These are phyloP conservation scores for Myotis daubentonii DNA, from an alignment of 2,797 vertebrate species.

Conservation along the genomic window DNA sequence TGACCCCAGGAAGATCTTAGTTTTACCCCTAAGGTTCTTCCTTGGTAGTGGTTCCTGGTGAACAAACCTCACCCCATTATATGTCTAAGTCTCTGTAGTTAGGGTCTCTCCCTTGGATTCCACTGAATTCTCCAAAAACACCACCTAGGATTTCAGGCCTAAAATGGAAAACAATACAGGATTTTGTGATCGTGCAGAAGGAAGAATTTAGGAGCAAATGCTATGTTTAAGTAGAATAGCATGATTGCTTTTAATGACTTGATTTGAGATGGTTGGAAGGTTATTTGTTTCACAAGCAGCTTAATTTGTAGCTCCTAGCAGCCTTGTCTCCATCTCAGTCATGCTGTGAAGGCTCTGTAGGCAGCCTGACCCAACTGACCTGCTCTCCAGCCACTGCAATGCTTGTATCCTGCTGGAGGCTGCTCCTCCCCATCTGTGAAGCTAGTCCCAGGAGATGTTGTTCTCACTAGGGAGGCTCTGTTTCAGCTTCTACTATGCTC, in stretches of 20 bases:
- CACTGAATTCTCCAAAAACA: neutral
- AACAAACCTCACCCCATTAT: fast-evolving
- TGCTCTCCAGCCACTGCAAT: neutral
- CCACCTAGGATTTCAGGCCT: neutral
- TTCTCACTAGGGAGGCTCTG: neutral
- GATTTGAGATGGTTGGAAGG: neutral
- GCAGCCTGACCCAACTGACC: neutral
- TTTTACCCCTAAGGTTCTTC: fast-evolving
- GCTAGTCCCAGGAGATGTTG: neutral
- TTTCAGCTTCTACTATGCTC: neutral
- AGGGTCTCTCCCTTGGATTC: neutral
- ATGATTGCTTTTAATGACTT: neutral
- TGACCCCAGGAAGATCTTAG: fast-evolving
- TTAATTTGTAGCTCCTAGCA: neutral
- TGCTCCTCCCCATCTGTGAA: neutral
- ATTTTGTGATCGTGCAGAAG: neutral
- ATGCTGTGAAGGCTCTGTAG: neutral
- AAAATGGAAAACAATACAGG: neutral
- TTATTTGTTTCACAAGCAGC: neutral
- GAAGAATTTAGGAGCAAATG: neutral
- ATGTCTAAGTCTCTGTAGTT: neutral
- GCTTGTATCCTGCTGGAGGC: neutral
- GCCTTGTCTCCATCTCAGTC: neutral
- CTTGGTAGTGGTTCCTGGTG: neutral
- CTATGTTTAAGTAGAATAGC: neutral